These are phyloP conservation scores for Eupeodes luniger DNA, from an alignment of 2,888 invertebrate species.

Conservation along the genomic window DNA sequence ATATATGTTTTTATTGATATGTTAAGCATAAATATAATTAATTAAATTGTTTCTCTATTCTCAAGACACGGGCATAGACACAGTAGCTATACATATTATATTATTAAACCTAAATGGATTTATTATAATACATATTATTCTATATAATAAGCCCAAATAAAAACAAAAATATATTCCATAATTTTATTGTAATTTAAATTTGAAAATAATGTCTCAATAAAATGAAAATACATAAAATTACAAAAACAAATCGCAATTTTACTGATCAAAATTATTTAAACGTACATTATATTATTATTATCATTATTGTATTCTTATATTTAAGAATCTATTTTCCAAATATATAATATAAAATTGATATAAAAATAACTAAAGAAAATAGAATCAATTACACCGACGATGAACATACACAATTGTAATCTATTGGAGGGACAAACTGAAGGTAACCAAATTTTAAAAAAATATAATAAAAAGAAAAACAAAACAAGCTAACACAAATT, in stretches of 20 bases:
- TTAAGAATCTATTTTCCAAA: constrained; percentile 70
- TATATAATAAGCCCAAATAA: constrained; percentile 52
- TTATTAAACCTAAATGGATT: constrained; percentile 48
- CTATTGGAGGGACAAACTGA: constrained; percentile 43
- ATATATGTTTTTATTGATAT: constrained; percentile 67
- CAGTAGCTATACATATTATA: constrained; percentile 42
- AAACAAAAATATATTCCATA: constrained; percentile 66
- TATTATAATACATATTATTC: constrained; percentile 49
- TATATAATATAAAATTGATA: constrained; percentile 13
- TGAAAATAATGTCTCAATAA: constrained; percentile 48
- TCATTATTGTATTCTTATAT: constrained; percentile 59
- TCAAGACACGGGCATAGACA: constrained; percentile 49
- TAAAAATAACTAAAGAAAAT: constrained; percentile 17
- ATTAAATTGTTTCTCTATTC: constrained; percentile 53
- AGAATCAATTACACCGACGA: constrained; percentile 14
- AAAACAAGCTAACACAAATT: constrained; percentile 31
- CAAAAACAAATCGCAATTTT: constrained; percentile 63
- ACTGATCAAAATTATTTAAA: constrained; percentile 57
- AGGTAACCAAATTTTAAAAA: constrained; percentile 37
- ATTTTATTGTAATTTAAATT: constrained; percentile 72
- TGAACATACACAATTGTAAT: constrained; percentile 27
- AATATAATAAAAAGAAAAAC: constrained; percentile 5
- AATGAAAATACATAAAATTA: constrained; percentile 32
- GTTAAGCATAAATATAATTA: constrained; percentile 56
- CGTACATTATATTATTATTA: constrained; percentile 7